A percentile compares a stretch with the other conserved stretches of the same genome.
Conservation (phyloP, 2,113 vertebrate genomes). For the Zapornia atra region DNA sequence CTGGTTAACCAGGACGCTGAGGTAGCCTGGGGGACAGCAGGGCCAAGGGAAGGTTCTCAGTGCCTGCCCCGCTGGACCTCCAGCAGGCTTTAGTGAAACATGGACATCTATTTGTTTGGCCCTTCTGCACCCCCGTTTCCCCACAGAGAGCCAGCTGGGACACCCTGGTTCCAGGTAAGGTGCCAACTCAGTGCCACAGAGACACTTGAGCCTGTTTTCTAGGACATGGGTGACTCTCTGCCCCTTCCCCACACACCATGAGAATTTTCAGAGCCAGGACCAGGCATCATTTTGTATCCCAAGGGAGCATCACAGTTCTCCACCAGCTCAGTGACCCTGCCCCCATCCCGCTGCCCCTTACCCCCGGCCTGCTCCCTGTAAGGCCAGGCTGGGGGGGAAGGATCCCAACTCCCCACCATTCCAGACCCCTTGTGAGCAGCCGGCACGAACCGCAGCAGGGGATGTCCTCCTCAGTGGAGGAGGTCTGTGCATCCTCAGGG, state of each 20-base stretch:
- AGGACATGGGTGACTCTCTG: rapidly evolving
- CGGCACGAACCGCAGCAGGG: constrained; percentile 86
- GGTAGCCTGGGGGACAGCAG: constrained; percentile 77
- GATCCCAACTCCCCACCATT: neutral
- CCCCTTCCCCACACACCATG: rapidly evolving
- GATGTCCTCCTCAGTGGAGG: constrained; percentile 83
- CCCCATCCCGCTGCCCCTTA: neutral
- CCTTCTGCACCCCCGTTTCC: neutral
- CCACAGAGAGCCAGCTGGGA: neutral
- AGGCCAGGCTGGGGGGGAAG: rapidly evolving
- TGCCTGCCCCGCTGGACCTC: rapidly evolving
- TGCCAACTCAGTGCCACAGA: neutral
- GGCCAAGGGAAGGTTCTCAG: neutral
- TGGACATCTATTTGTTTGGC: neutral
- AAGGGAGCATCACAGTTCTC: neutral
- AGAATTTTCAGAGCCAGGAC: neutral
- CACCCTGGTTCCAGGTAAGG: neutral
- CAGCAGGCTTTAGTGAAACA: neutral
- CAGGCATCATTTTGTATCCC: neutral
- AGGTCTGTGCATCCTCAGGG: constrained; percentile 79
- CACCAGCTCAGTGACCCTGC: rapidly evolving
- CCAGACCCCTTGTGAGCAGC: rapidly evolving
- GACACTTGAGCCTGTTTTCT: neutral
- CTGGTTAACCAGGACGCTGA: constrained; percentile 88
- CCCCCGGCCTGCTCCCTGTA: rapidly evolving